Conservation (phyloP, 2,888 invertebrate genomes). For the Drosophila kambysellisi region DNA sequence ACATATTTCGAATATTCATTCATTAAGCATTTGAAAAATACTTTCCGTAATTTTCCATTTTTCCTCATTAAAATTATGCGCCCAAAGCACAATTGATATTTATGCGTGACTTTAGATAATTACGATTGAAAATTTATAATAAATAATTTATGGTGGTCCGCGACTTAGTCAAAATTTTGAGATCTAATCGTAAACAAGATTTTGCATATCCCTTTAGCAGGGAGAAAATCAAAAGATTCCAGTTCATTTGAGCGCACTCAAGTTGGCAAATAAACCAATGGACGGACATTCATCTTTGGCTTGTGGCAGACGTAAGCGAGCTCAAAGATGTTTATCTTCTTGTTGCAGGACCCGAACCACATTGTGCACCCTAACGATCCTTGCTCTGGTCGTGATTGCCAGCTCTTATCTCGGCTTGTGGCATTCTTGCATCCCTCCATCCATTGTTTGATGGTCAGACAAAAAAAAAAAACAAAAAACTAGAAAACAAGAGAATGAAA, state of each 20-base stretch:
- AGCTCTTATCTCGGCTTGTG: slow-evolving; percentile 76
- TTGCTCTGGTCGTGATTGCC: slow-evolving; percentile 52
- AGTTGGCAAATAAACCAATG: slow-evolving; percentile 57
- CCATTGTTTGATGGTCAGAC: slow-evolving; percentile 41
- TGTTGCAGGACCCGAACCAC: slow-evolving; percentile 27
- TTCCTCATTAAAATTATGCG: slow-evolving; percentile 68
- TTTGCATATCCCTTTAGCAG: slow-evolving; percentile 64
- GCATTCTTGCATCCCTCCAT: slow-evolving; percentile 66
- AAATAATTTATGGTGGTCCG: slow-evolving; percentile 39
- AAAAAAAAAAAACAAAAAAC: slow-evolving; percentile 25
- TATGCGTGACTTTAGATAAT: slow-evolving; percentile 47
- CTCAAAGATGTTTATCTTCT: slow-evolving; percentile 63
- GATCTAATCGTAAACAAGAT: slow-evolving; percentile 67
- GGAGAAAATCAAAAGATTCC: slow-evolving; percentile 21
- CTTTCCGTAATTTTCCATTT: slow-evolving; percentile 49
- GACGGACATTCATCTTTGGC: slow-evolving; percentile 50
- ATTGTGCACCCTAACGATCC: slow-evolving; percentile 63
- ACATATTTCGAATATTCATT: slow-evolving; percentile 48
- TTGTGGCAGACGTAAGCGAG: slow-evolving; percentile 69
- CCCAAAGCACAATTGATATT: slow-evolving; percentile 69
- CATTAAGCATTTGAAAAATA: slow-evolving; percentile 38
- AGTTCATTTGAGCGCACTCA: slow-evolving; percentile 61
- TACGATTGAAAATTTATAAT: slow-evolving; percentile 16
- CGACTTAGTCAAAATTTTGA: slow-evolving; percentile 3
- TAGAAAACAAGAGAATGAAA: slow-evolving; percentile 33